These are phyloP conservation scores for Bombylius discolor DNA, from an alignment of 2,888 invertebrate genomes.

Conservation along the genomic window DNA sequence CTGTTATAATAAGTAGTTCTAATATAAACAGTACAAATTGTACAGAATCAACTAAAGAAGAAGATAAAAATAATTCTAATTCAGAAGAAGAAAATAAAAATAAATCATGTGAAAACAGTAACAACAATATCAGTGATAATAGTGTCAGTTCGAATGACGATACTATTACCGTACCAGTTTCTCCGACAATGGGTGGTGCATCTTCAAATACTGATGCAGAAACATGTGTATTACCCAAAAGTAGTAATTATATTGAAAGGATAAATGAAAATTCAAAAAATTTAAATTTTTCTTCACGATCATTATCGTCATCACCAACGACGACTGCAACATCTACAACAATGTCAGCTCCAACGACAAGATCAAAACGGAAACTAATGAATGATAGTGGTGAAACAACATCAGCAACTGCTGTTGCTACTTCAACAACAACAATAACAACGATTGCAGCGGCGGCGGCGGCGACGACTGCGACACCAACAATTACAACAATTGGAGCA, in stretches of 20 bases:
- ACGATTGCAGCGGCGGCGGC: constrained; percentile 8
- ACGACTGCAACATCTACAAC: constrained; percentile 13
- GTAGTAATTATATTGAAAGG: constrained; percentile 9
- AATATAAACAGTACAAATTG: neutral
- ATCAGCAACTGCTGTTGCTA: constrained; percentile 18
- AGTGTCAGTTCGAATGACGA: neutral
- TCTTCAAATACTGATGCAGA: constrained; percentile 12
- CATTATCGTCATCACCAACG: constrained; percentile 5
- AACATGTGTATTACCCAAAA: constrained; percentile 10
- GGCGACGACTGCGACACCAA: constrained; percentile 8
- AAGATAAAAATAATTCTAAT: neutral
- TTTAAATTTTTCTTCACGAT: neutral
- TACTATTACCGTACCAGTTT: neutral
- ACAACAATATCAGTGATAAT: neutral
- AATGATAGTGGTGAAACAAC: constrained; percentile 9
- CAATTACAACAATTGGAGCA: neutral
- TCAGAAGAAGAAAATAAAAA: neutral
- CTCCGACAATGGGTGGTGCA: constrained; percentile 11
- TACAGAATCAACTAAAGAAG: neutral
- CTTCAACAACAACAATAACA: neutral
- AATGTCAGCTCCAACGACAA: constrained; percentile 14
- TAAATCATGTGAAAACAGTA: neutral
- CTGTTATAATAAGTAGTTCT: neutral
- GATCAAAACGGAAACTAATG: constrained; percentile 11
- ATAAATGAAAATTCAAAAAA: constrained; percentile 8